Evolutionary conservation across 2,797 vertebrate genomes (phyloP).

Genomic region (Crax fasciolata): DNA sequence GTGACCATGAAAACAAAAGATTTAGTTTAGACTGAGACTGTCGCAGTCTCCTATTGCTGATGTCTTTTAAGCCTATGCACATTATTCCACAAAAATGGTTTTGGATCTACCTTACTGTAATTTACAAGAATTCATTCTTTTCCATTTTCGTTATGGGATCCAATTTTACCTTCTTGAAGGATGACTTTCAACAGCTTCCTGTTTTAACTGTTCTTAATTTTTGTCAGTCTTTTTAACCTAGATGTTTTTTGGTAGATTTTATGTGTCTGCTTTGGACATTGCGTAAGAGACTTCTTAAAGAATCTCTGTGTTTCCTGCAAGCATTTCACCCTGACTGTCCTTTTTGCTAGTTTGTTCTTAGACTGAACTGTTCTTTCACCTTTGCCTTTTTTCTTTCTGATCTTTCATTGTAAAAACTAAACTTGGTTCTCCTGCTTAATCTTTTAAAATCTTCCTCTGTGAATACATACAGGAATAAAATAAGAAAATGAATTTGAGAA

Average conservation of each 20-base stretch:
- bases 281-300: not conserved
- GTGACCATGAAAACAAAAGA: not conserved
- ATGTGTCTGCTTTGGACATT: not conserved
- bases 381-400: not conserved
- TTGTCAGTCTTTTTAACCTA: not conserved
- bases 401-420: not conserved
- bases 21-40: not conserved
- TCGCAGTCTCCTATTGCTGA: not conserved
- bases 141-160: not conserved
- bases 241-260: not conserved
- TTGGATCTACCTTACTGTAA: not conserved
- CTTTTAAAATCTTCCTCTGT: not conserved
- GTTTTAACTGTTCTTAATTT: not conserved
- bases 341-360: not conserved
- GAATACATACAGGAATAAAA: too few species aligned
- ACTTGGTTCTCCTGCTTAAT: not conserved
- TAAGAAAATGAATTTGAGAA: not conserved
- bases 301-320: not conserved
- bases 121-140: not conserved
- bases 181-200: not conserved
- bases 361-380: not conserved
- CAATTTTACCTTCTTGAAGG: not conserved
- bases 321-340: not conserved
- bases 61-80: not conserved
- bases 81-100: not conserved